Conservation (phyloP, 2,888 invertebrate genomes). For the Blomia tropicalis region DNA sequence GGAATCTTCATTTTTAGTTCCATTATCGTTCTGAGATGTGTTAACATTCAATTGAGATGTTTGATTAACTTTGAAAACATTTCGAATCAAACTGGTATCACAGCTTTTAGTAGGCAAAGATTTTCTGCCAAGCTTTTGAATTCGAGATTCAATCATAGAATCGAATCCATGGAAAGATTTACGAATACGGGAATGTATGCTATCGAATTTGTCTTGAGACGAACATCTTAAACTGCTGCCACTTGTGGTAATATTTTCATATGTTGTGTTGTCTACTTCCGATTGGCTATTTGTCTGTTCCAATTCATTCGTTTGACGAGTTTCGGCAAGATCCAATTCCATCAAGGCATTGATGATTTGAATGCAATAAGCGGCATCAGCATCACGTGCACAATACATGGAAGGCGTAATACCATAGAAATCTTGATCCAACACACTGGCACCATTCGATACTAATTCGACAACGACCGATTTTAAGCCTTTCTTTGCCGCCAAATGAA, state of each 20-base stretch:
- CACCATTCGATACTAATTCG: slow-evolving; percentile 44
- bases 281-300: not conserved
- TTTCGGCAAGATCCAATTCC: slow-evolving; percentile 4
- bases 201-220: no score
- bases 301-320: not conserved
- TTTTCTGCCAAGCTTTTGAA: not conserved
- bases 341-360: slow-evolving; percentile 37
- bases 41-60: no score
- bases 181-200: no score
- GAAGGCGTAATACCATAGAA: slow-evolving; percentile 45
- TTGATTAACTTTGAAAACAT: not conserved
- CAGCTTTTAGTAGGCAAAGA: not conserved
- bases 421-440: slow-evolving; percentile 45
- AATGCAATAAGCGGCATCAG: slow-evolving; percentile 47
- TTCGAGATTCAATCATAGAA: not conserved
- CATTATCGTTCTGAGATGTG: no score
- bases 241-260: no score
- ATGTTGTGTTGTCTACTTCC: no score
- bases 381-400: slow-evolving; percentile 46
- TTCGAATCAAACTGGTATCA: not conserved
- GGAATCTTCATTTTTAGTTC: no score
- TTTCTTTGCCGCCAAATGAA: slow-evolving; percentile 47
- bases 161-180: not conserved
- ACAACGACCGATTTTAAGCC: slow-evolving; percentile 47
- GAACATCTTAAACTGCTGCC: no score